A percentile compares a stretch with the other conserved stretches of the same genome.
Evolutionary conservation across 2,888 invertebrate genomes (phyloP).

Genomic region (Thymelicus acteon): DNA sequence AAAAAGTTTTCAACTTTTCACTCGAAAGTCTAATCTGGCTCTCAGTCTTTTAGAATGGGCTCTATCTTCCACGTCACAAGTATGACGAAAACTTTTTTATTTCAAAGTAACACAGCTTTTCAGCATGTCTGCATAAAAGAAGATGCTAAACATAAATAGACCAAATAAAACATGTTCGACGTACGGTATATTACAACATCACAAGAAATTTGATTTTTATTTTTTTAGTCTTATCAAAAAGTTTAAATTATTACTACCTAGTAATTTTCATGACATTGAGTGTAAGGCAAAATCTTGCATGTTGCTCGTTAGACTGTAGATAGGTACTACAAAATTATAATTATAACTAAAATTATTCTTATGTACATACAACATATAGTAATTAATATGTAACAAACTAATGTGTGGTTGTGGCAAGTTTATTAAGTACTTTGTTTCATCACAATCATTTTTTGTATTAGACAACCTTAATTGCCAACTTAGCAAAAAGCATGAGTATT

Average conservation of each 20-base stretch:
- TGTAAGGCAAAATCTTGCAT: slow-evolving; percentile 15
- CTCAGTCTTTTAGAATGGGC: slow-evolving; percentile 32
- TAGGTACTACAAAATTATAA: slow-evolving; percentile 36
- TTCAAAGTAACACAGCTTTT: slow-evolving; percentile 32
- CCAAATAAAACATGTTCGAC: not conserved
- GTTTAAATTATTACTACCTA: no score
- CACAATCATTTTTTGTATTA: slow-evolving; percentile 51
- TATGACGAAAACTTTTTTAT: slow-evolving; percentile 32
- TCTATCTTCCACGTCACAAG: slow-evolving; percentile 28
- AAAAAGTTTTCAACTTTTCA: slow-evolving; percentile 39
- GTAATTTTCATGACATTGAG: not conserved
- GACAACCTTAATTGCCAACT: slow-evolving; percentile 1
- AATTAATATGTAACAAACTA: slow-evolving; percentile 54
- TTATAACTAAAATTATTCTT: slow-evolving; percentile 59
- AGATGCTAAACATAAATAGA: not conserved
- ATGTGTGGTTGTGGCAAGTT: slow-evolving; percentile 53
- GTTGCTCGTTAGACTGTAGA: slow-evolving; percentile 24
- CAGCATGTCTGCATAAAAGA: slow-evolving; percentile 19
- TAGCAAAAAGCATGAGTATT: slow-evolving; percentile 49
- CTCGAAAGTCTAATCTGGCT: slow-evolving; percentile 37
- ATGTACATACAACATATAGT: slow-evolving; percentile 66
- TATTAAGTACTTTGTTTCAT: slow-evolving; percentile 74
- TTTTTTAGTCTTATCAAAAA: not conserved
- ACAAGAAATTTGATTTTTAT: not conserved
- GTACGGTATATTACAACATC: not conserved